phyloP scores from a whole-genome alignment of 2,113 vertebrate species.

The Chrysemys picta region DNA sequence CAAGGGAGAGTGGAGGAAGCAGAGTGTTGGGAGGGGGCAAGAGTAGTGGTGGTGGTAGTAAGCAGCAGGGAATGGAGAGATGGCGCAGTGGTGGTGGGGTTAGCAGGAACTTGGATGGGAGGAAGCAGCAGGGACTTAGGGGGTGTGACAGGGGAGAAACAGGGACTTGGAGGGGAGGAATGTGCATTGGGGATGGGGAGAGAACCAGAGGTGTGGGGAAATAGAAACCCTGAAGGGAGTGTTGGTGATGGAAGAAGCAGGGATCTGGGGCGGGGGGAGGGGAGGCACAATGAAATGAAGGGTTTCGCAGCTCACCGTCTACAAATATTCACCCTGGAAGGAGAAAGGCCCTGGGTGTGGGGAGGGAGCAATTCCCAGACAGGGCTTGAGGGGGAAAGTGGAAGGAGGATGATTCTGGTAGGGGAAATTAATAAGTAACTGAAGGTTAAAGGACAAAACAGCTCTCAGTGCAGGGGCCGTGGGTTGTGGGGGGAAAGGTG shows the following conservation, averaged over 20 bases:
- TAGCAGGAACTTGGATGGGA: background rate
- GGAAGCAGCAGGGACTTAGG: background rate
- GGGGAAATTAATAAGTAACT: background rate
- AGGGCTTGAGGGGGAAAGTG: background rate
- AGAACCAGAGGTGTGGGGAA: background rate
- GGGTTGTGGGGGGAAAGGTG: background rate
- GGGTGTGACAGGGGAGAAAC: background rate
- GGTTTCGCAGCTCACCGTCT: background rate
- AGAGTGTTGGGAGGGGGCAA: background rate
- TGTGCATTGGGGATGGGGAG: background rate
- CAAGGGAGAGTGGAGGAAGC: too few species aligned
- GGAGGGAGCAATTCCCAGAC: background rate
- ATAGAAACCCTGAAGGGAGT: background rate
- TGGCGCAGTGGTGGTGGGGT: background rate
- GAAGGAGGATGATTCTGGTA: background rate
- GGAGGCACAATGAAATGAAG: background rate
- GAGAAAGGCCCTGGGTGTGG: background rate
- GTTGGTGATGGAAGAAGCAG: background rate
- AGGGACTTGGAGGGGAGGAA: background rate
- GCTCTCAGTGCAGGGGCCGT: background rate
- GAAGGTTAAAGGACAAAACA: background rate
- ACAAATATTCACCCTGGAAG: background rate
- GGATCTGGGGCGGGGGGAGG: background rate
- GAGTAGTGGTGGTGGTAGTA: background rate
- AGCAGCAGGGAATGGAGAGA: background rate